phyloP scores from a whole-genome alignment of 2,797 vertebrate genomes.

The Todus mexicanus region DNA sequence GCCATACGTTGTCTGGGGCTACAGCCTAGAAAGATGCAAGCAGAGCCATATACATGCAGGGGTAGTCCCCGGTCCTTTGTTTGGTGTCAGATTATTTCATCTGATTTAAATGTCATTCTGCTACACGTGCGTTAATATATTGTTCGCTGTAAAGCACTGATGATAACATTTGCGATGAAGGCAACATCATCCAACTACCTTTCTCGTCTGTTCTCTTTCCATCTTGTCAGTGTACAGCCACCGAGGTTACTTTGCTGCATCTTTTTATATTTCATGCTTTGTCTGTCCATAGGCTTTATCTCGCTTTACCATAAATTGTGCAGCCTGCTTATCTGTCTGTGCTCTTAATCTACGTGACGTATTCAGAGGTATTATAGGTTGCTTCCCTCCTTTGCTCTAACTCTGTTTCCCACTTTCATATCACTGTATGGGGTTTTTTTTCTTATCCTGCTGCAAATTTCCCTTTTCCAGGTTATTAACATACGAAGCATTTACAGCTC shows the following conservation, averaged over 20 bases:
- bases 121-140: background rate
- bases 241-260: background rate
- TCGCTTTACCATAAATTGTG: constrained; percentile 35
- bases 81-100: background rate
- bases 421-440: background rate
- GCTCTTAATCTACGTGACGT: background rate
- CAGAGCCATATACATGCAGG: background rate
- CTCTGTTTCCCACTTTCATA: background rate
- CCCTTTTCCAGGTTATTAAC: constrained; percentile 10
- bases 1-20: background rate
- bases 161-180: background rate
- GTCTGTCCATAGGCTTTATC: constrained; percentile 50
- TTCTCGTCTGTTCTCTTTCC: background rate
- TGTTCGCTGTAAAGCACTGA: background rate
- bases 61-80: background rate
- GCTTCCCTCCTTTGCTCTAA: background rate
- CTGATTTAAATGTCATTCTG: constrained; percentile 8
- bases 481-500: background rate
- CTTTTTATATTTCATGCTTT: constrained; percentile 38
- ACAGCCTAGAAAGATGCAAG: background rate
- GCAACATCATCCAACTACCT: background rate
- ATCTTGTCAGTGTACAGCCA: background rate
- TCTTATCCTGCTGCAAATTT: background rate
- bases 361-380: background rate
- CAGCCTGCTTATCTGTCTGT: constrained; percentile 44